Percentiles rank a stretch among this genome's conserved stretches.
Evolutionary conservation across 2,113 vertebrate species (phyloP).

Genomic region (Urocynchramus pylzowi): DNA sequence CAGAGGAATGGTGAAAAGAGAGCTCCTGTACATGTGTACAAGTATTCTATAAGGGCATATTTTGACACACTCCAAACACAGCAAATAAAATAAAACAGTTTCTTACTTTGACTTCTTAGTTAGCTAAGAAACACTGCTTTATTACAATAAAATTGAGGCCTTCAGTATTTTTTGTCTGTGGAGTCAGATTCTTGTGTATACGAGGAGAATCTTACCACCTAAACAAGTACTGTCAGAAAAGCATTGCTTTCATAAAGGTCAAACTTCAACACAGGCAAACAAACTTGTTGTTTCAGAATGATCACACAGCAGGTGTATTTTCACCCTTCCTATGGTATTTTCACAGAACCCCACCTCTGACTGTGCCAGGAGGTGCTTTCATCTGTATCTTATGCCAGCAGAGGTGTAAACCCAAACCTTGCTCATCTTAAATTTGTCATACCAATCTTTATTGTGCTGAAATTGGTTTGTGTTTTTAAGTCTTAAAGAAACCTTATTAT

Average conservation of each 20-base stretch:
- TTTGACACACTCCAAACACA: background rate
- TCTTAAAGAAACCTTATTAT: background rate
- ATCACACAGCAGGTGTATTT: fast-evolving
- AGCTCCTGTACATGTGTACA: background rate
- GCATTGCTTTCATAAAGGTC: background rate
- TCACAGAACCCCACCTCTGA: background rate
- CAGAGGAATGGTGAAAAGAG: background rate
- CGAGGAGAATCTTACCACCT: background rate
- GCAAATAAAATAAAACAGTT: background rate
- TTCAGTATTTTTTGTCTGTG: background rate
- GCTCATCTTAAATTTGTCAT: background rate
- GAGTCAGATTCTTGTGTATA: background rate
- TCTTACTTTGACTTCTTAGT: background rate
- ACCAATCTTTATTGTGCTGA: background rate
- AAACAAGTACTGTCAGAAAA: background rate
- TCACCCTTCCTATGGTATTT: background rate
- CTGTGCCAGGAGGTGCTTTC: background rate
- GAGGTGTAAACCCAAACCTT: background rate
- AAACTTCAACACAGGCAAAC: background rate
- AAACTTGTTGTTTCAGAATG: background rate
- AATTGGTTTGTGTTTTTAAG: background rate
- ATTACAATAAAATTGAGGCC: background rate
- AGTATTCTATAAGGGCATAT: background rate
- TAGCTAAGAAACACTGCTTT: background rate
- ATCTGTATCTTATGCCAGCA: background rate